These are phyloP conservation scores for Ancistrus triradiatus DNA, from an alignment of 2,113 vertebrate genomes.

Conservation along the genomic window DNA sequence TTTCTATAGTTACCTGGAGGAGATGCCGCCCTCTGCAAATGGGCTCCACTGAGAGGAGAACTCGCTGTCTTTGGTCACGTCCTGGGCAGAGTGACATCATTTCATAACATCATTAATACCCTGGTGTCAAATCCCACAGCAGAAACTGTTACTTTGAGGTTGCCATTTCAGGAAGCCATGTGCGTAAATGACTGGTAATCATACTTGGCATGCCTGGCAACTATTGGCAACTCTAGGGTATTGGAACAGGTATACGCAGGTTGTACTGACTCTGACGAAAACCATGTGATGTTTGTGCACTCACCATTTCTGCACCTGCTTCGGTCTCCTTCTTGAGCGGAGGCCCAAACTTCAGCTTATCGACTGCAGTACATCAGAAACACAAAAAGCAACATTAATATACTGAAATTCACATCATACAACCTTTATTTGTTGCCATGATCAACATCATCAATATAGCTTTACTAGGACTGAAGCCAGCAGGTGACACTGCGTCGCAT, in stretches of 20 bases:
- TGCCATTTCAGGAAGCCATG: no score
- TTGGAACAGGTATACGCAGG: no score
- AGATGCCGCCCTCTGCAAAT: conserved; percentile 82
- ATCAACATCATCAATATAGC: no score
- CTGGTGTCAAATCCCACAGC: no score
- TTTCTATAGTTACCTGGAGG: conserved; percentile 68
- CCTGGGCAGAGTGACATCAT: conserved; percentile 63
- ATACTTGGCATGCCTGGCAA: neutral
- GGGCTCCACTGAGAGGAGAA: conserved; percentile 88
- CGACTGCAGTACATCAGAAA: conserved; percentile 72
- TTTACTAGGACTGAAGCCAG: no score
- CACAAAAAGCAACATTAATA: conserved; percentile 5
- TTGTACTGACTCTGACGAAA: neutral
- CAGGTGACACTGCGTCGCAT: no score
- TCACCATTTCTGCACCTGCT: conserved; percentile 91
- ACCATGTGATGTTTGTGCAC: neutral
- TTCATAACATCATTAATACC: neutral
- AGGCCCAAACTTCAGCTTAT: conserved; percentile 90
- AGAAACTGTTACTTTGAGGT: no score
- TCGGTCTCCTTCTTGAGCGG: conserved; percentile 91
- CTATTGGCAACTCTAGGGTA: no score
- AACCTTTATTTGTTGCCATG: no score
- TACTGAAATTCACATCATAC: no score
- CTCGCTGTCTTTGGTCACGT: conserved; percentile 79
- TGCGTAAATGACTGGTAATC: no score